These are phyloP conservation scores for Sebastes kiyomatsui DNA, from an alignment of 2,797 vertebrate species.

Conservation along the genomic window DNA sequence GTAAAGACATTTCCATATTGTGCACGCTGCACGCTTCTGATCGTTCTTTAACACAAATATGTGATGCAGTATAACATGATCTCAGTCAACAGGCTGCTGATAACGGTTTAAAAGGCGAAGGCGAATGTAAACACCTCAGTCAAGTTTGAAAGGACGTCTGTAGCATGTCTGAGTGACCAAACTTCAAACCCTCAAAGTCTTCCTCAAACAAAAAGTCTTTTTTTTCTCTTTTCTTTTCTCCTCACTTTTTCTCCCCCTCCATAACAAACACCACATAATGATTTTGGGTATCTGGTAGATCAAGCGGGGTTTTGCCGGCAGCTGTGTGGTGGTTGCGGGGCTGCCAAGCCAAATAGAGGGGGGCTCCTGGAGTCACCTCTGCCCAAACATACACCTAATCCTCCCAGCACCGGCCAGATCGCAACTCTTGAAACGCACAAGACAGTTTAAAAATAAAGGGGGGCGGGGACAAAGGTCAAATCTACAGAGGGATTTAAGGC, in stretches of 20 bases:
- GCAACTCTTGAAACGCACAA: constrained; percentile 79
- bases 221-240: constrained; percentile 25
- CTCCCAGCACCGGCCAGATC: constrained; percentile 84
- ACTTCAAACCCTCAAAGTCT: constrained; percentile 57
- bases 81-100: constrained; percentile 13
- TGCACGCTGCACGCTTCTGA: neutral
- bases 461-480: constrained; percentile 85
- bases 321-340: constrained; percentile 61
- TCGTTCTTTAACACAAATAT: neutral
- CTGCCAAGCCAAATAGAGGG: constrained; percentile 75
- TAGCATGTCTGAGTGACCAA: constrained; percentile 49
- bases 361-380: constrained; percentile 89
- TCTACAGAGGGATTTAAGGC: constrained; percentile 86
- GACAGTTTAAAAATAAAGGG: constrained; percentile 84
- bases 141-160: constrained; percentile 41
- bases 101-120: constrained; percentile 23
- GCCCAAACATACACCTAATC: constrained; percentile 94
- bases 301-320: constrained; percentile 64
- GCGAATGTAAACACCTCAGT: constrained; percentile 34
- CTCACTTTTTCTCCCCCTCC: constrained; percentile 31
- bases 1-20: neutral
- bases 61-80: neutral
- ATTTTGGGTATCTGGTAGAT: constrained; percentile 75
- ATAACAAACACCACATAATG: constrained; percentile 74
- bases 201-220: constrained; percentile 64